These are phyloP conservation scores for Muscicapa comitata DNA, from an alignment of 2,797 vertebrate species.

Conservation along the genomic window DNA sequence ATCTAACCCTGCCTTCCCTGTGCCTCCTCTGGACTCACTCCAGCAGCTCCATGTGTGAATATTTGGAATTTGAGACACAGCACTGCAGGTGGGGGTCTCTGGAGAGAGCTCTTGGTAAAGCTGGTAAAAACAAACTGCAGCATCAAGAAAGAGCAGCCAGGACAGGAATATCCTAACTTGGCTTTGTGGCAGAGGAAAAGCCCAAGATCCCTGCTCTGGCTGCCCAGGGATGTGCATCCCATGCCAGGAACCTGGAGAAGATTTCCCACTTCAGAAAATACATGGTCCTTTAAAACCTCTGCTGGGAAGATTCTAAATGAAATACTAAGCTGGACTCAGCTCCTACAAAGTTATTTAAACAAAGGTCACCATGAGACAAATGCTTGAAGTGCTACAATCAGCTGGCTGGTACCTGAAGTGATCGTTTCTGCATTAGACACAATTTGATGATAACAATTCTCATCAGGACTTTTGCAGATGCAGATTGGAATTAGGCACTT, in stretches of 20 bases:
- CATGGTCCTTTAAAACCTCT: not conserved
- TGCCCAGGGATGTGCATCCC: not conserved
- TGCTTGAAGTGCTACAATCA: slow-evolving; percentile 39
- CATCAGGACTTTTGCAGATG: slow-evolving; percentile 38
- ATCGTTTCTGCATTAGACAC: not conserved
- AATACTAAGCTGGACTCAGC: not conserved
- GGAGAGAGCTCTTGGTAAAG: not conserved
- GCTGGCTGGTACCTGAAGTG: slow-evolving; percentile 17
- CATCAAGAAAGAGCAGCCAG: not conserved
- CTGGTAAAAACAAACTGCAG: not conserved
- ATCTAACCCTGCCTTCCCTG: not conserved
- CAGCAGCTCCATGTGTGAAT: not conserved
- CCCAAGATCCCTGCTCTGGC: no score
- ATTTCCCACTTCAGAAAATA: not conserved
- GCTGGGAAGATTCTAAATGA: not conserved
- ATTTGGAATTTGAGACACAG: not conserved
- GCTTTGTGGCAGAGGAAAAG: not conserved
- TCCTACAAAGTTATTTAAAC: slow-evolving; percentile 30
- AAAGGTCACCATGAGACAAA: not conserved
- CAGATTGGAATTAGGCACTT: slow-evolving; percentile 51
- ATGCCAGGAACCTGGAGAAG: fast-evolving
- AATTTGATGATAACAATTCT: slow-evolving; percentile 15
- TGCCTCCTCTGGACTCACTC: not conserved
- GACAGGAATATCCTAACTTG: not conserved
- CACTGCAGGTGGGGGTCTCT: not conserved